Base-by-base conservation (phyloP, 2,797 vertebrate species). In the Hyperoplus immaculatus region DNA sequence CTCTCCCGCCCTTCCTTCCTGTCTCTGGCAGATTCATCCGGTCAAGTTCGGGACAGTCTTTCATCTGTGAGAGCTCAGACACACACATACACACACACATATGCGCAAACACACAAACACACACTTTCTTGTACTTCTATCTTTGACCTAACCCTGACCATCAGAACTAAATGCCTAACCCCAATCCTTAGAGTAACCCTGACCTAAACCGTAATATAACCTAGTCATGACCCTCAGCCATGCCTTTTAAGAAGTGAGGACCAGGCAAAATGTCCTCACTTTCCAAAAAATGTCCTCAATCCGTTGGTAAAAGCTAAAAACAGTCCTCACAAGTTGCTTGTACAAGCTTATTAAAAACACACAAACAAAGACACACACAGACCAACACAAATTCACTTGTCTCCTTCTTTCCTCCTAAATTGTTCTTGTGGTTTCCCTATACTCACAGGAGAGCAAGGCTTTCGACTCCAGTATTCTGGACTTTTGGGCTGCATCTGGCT, bases 21-120 rank as follows among this genome's bases (percentile, higher is more conserved):
- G 65, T 96, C 95, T 43, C 77, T 95, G 51, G 91, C 93, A 0
- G 93, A 90, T 60, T 90, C 94, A 8, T 94, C 92, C 6, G 82
- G 83, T 11, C 59, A 81, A 57, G 81, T 87, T 8, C 55, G 67
- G 61, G 88, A 82, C 15, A 95, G 94, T 59, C 82, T 91, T n/a
- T 94, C 93, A 77, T 93, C 91, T 68, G 95, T 96, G 84, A 94
- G 93, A 49, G 7, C 2, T 29, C 29, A 29, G 29, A 10, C 43
- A 63, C 39, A 38, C n/a, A 64, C 38, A 64, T 7, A n/a, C 2
- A 10, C 43, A 63, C 39, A 38, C n/a, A 64, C 38, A 64, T 8
- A 38, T 2, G 57, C 53, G 75, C 43, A 49, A 21, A 50, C 50
- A 50, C 18, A 72, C 41, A 62, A 29, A 49, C 62, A 66, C 50